Base-by-base conservation (phyloP, 2,113 vertebrate genomes). In the western clawed frog (Xenopus tropicalis) region DNA sequence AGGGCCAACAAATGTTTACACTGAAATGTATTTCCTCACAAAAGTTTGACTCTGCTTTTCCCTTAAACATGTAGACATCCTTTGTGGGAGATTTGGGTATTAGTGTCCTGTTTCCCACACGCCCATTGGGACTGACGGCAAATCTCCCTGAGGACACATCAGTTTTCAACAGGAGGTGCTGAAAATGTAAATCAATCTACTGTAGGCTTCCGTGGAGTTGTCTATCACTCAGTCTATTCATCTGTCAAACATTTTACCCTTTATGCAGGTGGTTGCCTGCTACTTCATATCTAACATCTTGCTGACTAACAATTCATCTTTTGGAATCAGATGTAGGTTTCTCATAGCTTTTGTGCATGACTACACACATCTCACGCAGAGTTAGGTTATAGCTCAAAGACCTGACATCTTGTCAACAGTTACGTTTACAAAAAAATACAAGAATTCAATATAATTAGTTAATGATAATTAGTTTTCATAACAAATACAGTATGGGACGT, bases 1-100 rank as follows among this genome's bases (percentile, higher is more conserved):
- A 54, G 69, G 73, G 66, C 73, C 66, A 69, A 63, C 46, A 23
- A 54, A 76, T 69, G 73, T 76, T 76, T 69, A 76, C 73, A 56
- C 25, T 76, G 43, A 61, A 59, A 46, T 59, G 72, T 59, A 29
- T 67, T 74, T 66, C 62, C 37, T 58, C 62, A 29, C 42, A 75
- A 75, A 75, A 75, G 65, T 69, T 62, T 61, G 52, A 56, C 73
- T 75, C 66, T n/a, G 58, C 25, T 6, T 62, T 54, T 65, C 42
- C 66, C 46, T 66, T 69, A 61, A 67, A 69, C 59, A 24, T 76
- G 66, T 56, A 69, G 25, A 56, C 59, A 14, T 23, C 25, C 66
- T 29, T 69, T 69, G 67, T 66, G 64, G 54, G 43, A 54, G 66
- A 68, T 74, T 52, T 74, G 61, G 44, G 72, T 61, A 68, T 69